Evolutionary conservation across 2,113 vertebrate species (phyloP).

Genomic region (Tupaia chinensis): DNA sequence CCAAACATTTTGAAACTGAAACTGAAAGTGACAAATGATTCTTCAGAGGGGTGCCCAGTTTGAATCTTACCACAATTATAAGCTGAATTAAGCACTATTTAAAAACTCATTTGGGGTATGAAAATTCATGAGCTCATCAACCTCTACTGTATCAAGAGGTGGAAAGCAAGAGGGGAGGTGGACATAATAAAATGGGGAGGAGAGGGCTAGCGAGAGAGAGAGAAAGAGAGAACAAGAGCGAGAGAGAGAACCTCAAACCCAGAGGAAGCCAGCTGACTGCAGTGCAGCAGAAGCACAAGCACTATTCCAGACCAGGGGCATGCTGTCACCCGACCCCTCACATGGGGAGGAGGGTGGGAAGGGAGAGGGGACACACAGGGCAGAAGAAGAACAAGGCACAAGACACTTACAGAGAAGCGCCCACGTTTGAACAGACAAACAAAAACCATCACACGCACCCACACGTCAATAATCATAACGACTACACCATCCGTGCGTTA

Average conservation of each 20-base stretch:
- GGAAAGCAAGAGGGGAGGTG: constrained; percentile 43
- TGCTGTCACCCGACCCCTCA: constrained; percentile 86
- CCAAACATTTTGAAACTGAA: constrained; percentile 47
- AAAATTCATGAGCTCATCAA: constrained; percentile 62
- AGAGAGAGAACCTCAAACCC: neutral
- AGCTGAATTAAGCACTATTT: neutral
- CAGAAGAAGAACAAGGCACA: constrained; percentile 85
- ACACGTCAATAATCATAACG: constrained; percentile 40
- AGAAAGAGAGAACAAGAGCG: neutral
- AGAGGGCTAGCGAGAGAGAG: rapidly evolving
- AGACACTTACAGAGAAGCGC: constrained; percentile 83
- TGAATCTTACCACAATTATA: neutral
- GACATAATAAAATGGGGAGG: neutral
- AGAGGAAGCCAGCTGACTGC: constrained; percentile 74
- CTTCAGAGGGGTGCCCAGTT: neutral
- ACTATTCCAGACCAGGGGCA: constrained; percentile 86
- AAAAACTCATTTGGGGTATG: constrained; percentile 9
- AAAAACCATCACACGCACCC: constrained; percentile 71
- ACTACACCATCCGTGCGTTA: constrained; percentile 81
- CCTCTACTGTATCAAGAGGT: constrained; percentile 55
- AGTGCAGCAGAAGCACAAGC: constrained; percentile 86
- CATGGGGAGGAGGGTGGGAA: constrained; percentile 49
- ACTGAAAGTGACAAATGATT: neutral
- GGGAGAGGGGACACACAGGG: constrained; percentile 77
- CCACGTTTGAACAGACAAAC: constrained; percentile 72